phyloP scores from a whole-genome alignment of 2,888 invertebrate species.

The Trichacis sp. region DNA sequence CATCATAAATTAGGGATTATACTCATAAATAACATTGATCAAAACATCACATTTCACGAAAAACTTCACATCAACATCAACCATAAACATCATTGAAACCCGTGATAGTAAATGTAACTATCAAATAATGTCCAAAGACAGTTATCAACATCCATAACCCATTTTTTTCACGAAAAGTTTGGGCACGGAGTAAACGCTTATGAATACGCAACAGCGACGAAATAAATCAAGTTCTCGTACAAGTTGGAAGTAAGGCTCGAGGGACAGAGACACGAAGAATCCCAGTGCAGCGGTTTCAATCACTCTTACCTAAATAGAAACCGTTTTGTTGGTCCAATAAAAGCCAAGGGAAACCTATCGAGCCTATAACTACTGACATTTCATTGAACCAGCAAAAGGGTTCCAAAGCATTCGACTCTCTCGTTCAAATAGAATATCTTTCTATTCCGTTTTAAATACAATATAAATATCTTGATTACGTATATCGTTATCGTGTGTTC shows the following conservation, averaged over 20 bases:
- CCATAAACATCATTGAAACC: no score
- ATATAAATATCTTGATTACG: conserved; percentile 63
- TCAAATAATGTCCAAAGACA: no score
- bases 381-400: conserved; percentile 20
- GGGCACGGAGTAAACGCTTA: no score
- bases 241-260: conserved; percentile 18
- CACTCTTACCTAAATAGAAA: conserved; percentile 19
- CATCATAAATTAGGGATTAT: no score
- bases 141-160: no score
- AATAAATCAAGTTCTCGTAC: conserved; percentile 6
- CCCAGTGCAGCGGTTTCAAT: conserved; percentile 32
- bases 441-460: conserved; percentile 48
- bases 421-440: conserved; percentile 48
- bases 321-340: conserved; percentile 27
- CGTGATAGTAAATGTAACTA: no score
- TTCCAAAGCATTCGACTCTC: conserved; percentile 6
- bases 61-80: no score
- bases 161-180: no score
- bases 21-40: no score
- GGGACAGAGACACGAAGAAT: conserved; percentile 12
- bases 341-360: background rate
- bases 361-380: background rate
- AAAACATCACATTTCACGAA: no score
- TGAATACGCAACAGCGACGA: background rate
- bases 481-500: conserved; percentile 60